A percentile compares a stretch with the other conserved stretches of the same genome.
Evolutionary conservation across 2,888 invertebrate genomes (phyloP).

Genomic region (Lasioglossum pauxillum): DNA sequence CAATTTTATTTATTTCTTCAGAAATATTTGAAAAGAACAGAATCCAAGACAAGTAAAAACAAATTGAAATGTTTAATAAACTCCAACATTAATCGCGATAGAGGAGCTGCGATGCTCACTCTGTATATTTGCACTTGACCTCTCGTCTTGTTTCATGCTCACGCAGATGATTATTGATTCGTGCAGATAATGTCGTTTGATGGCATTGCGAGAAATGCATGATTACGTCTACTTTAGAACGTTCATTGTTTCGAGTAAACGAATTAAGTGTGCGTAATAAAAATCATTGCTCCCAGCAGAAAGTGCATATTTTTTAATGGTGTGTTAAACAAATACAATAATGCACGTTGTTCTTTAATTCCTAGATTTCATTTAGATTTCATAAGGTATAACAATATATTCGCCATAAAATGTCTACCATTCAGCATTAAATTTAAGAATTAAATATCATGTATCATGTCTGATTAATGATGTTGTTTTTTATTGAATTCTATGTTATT

Average conservation of each 20-base stretch:
- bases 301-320: neutral
- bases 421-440: neutral
- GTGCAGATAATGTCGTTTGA: slow-evolving; percentile 36
- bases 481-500: neutral
- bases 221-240: neutral
- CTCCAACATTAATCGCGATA: neutral
- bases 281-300: neutral
- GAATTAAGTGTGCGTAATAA: neutral
- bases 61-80: neutral
- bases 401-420: too few relatives aligned
- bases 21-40: neutral
- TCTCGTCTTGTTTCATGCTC: slow-evolving; percentile 32
- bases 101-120: neutral
- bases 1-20: neutral
- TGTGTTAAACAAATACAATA: neutral
- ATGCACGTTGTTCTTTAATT: neutral
- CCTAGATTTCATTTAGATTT: neutral
- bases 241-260: slow-evolving; percentile 20
- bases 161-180: slow-evolving; percentile 45
- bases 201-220: slow-evolving; percentile 30
- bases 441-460: neutral
- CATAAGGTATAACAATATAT: too few relatives aligned
- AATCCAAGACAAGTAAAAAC: neutral
- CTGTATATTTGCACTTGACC: slow-evolving; percentile 53
- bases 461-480: neutral